A percentile compares a stretch with the other conserved stretches of the same genome.
phyloP scores from a whole-genome alignment of 2,113 vertebrate genomes.

The Accipiter cooperii region DNA sequence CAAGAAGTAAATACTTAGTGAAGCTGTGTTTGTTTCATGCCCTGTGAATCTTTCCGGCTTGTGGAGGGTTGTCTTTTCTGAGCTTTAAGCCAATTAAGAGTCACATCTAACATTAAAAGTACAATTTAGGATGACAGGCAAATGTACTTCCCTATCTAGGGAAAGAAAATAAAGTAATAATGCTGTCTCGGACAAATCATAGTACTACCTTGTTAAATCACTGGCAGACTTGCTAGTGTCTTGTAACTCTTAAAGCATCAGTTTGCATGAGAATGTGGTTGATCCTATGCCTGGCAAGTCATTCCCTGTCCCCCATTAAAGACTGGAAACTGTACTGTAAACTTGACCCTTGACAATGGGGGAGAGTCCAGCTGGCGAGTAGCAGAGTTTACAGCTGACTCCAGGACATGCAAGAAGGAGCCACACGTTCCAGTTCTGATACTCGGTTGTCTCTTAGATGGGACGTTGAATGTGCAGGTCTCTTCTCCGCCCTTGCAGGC shows the following conservation, averaged over 20 bases:
- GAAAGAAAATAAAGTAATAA: neutral
- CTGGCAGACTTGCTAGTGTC: neutral
- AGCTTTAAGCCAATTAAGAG: neutral
- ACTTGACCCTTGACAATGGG: neutral
- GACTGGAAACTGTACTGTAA: neutral
- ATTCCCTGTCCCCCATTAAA: neutral
- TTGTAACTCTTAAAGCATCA: neutral
- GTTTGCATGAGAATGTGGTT: accelerated
- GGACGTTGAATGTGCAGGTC: neutral
- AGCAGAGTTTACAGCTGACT: neutral
- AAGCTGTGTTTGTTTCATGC: neutral
- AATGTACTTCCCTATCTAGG: neutral
- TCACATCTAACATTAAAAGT: neutral
- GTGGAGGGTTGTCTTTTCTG: neutral
- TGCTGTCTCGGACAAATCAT: neutral
- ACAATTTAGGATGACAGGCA: neutral
- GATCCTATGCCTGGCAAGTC: neutral
- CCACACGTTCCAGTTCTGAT: neutral
- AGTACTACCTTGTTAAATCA: neutral
- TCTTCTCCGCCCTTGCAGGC: neutral
- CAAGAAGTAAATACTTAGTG: neutral
- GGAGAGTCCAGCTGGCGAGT: neutral
- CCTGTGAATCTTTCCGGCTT: neutral
- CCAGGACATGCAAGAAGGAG: neutral
- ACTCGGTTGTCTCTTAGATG: neutral